Percentiles rank a stretch among this genome's conserved stretches.
These are phyloP conservation scores for Tringa solitaria DNA, from an alignment of 2,113 vertebrate genomes.

Conservation along the genomic window DNA sequence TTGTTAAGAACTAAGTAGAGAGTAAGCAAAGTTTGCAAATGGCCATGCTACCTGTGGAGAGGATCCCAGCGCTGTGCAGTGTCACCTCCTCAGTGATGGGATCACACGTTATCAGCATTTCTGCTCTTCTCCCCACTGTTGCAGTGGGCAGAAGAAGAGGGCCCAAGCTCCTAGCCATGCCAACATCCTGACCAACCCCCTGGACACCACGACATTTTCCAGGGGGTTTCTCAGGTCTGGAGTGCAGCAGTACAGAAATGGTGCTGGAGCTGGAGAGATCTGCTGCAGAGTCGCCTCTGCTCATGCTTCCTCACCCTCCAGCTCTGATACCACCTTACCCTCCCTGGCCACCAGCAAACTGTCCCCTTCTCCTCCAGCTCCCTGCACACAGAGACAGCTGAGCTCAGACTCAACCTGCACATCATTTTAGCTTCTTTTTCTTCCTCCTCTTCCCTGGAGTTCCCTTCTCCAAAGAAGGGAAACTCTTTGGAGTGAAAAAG, in stretches of 20 bases:
- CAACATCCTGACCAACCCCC: not conserved
- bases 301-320: not conserved
- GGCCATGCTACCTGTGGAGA: not conserved
- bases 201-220: not conserved
- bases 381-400: rapidly evolving
- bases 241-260: not conserved
- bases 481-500: too few species aligned
- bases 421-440: not conserved
- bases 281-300: not conserved
- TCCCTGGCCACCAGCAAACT: not conserved
- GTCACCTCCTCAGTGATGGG: not conserved
- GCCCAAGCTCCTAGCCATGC: not conserved
- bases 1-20: not conserved
- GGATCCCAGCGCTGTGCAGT: not conserved
- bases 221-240: not conserved
- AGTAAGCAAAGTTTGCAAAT: not conserved
- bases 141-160: not conserved
- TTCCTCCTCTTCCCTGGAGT: not conserved
- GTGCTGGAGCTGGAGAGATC: not conserved
- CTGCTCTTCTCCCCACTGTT: not conserved
- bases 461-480: not conserved
- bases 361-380: not conserved
- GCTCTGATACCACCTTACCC: not conserved
- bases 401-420: not conserved
- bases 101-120: not conserved